Evolutionary conservation across 1,140 invertebrate genomes (phyloP), one percentile per base, ranked within the genome.

Genomic region (Thalassaphorura encarpata): DNA sequence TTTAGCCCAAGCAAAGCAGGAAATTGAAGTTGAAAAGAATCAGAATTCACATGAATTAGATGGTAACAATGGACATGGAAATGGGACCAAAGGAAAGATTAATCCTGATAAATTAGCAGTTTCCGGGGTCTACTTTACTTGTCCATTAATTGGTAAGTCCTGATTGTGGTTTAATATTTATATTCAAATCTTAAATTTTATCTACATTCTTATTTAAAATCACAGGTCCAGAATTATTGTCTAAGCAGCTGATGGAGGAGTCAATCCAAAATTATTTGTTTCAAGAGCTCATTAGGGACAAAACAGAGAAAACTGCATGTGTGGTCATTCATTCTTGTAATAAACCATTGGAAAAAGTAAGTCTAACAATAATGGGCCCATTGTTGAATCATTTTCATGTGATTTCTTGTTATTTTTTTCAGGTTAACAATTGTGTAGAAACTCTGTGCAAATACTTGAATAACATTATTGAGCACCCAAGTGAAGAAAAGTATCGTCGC

Each of bases 361-460:
- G 50, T 75, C 78, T n/a, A n/a, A n/a, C n/a, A n/a, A n/a, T n/a
- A n/a, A n/a, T n/a, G n/a, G n/a, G n/a, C n/a, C n/a, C n/a, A n/a
- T n/a, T n/a, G n/a, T n/a, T n/a, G n/a, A n/a, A n/a, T n/a, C n/a
- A n/a, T n/a, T n/a, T n/a, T n/a, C n/a, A n/a, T n/a, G n/a, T n/a
- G n/a, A n/a, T n/a, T n/a, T n/a, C n/a, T n/a, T n/a, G n/a, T n/a
- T n/a, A n/a, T n/a, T n/a, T n/a, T n/a, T n/a, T n/a, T n/a, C n/a
- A n/a, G n/a, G n/a, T n/a, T n/a, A n/a, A n/a, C n/a, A n/a, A n/a
- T 6, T 90, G 92, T 68, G 78, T 93, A 6, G 85, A 93, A 63
- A 91, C 87, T 4, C 69, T 97, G 4, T 80, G 79, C 64, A 91
- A 89, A 71, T 95, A 95, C 74, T 73, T 96, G 54, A 86, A 92